Evolutionary conservation across 2,113 vertebrate species (phyloP).

Genomic region (Panthera tigris): DNA sequence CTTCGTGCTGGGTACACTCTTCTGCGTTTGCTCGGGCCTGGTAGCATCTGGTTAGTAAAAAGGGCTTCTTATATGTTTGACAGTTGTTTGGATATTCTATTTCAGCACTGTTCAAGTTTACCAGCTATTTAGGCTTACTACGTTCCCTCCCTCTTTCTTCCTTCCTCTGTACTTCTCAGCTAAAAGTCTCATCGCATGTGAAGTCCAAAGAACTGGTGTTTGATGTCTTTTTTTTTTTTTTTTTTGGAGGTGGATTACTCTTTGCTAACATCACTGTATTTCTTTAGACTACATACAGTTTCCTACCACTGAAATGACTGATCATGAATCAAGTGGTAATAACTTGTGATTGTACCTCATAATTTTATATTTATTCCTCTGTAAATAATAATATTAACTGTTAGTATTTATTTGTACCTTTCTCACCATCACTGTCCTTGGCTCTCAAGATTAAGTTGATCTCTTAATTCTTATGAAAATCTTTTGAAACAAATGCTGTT

Average conservation of each 20-base stretch:
- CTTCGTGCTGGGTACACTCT: conserved; percentile 26
- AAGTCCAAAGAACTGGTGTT: background rate
- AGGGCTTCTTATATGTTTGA: conserved; percentile 6
- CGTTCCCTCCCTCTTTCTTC: background rate
- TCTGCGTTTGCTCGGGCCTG: background rate
- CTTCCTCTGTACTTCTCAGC: background rate
- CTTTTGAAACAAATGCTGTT: background rate
- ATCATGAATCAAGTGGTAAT: background rate
- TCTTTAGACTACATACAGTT: background rate
- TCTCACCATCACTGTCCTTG: background rate
- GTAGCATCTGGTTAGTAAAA: conserved; percentile 68
- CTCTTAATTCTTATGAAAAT: background rate
- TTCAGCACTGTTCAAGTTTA: conserved; percentile 56
- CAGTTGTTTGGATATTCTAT: conserved; percentile 58
- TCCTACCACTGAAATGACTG: background rate
- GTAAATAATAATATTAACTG: background rate
- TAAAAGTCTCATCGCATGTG: background rate
- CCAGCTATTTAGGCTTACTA: conserved; percentile 18
- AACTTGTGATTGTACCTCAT: background rate
- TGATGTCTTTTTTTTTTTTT: background rate
- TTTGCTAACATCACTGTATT: background rate
- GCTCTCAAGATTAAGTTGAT: background rate
- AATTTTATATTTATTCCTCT: background rate
- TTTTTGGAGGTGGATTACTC: background rate
- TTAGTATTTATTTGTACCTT: background rate